These are phyloP conservation scores for Protonemura montana DNA, from an alignment of 2,888 invertebrate species.

Conservation along the genomic window DNA sequence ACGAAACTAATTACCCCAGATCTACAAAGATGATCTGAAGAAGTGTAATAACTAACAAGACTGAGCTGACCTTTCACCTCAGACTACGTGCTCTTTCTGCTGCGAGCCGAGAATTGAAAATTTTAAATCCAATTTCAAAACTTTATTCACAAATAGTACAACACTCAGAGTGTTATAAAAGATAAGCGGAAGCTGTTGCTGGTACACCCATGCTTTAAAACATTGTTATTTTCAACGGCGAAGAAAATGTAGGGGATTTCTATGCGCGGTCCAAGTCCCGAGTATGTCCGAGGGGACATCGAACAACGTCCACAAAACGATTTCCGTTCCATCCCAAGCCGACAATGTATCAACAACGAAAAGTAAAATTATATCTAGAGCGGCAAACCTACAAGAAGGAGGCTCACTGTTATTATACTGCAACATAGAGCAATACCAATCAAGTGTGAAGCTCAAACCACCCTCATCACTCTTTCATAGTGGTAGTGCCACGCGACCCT, in stretches of 20 bases:
- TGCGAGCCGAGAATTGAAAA: not conserved
- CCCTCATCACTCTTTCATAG: not conserved
- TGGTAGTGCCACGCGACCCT: slow-evolving; percentile 27
- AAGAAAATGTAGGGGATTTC: not conserved
- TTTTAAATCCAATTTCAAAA: too few species aligned
- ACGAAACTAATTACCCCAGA: not conserved
- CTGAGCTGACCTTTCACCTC: not conserved
- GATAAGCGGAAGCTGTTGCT: too few species aligned
- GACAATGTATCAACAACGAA: not conserved
- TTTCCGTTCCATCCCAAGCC: not conserved
- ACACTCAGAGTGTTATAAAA: too few species aligned
- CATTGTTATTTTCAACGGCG: not conserved
- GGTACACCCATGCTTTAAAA: too few species aligned
- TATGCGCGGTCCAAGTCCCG: not conserved
- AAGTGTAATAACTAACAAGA: not conserved
- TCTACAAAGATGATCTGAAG: slow-evolving; percentile 4
- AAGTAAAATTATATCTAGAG: not conserved
- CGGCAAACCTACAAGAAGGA: not conserved
- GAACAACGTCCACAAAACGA: not conserved
- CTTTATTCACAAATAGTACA: too few species aligned
- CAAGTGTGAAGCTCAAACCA: slow-evolving; percentile 17
- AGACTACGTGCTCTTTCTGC: not conserved
- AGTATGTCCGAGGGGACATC: not conserved
- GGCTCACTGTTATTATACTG: slow-evolving; percentile 8
- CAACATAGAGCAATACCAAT: not conserved